Evolutionary conservation across 2,888 invertebrate species (phyloP).

Genomic region (Dendrolimus houi): DNA sequence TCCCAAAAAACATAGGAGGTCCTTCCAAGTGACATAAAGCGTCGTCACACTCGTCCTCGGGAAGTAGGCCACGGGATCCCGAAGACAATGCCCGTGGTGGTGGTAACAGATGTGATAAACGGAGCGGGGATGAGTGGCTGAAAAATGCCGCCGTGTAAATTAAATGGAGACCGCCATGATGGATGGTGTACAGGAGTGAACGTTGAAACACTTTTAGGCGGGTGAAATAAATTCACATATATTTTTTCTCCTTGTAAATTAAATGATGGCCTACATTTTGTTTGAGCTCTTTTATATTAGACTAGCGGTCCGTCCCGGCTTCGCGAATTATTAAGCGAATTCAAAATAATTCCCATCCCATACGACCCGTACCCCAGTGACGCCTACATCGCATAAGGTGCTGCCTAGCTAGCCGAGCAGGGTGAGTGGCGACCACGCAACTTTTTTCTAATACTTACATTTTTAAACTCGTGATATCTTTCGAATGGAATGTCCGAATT

Average conservation of each 20-base stretch:
- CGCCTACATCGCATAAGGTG: too few relatives aligned
- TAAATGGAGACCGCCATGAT: constrained; percentile 46
- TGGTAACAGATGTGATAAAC: constrained; percentile 57
- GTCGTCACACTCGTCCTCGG: constrained; percentile 7
- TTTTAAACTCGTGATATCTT: too few relatives aligned
- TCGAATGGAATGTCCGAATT: too few relatives aligned
- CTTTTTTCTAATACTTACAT: too few relatives aligned
- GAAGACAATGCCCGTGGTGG: constrained; percentile 50
- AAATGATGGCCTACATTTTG: background rate
- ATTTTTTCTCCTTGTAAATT: background rate
- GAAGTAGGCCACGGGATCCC: constrained; percentile 41
- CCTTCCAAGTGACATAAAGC: background rate
- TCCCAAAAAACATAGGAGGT: too few relatives aligned
- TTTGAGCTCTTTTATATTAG: too few relatives aligned
- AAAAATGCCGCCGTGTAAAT: constrained; percentile 49
- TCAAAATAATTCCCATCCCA: too few relatives aligned
- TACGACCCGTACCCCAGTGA: too few relatives aligned
- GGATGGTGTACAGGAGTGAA: constrained; percentile 31
- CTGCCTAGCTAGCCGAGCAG: too few relatives aligned
- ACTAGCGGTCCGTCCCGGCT: too few relatives aligned
- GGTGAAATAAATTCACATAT: background rate
- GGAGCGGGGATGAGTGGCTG: constrained; percentile 52
- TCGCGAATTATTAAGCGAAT: too few relatives aligned
- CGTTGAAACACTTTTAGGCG: constrained; percentile 22
- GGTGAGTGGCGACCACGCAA: too few relatives aligned